phyloP scores from a whole-genome alignment of 2,888 invertebrate genomes.

The Flexamia atlantica region DNA sequence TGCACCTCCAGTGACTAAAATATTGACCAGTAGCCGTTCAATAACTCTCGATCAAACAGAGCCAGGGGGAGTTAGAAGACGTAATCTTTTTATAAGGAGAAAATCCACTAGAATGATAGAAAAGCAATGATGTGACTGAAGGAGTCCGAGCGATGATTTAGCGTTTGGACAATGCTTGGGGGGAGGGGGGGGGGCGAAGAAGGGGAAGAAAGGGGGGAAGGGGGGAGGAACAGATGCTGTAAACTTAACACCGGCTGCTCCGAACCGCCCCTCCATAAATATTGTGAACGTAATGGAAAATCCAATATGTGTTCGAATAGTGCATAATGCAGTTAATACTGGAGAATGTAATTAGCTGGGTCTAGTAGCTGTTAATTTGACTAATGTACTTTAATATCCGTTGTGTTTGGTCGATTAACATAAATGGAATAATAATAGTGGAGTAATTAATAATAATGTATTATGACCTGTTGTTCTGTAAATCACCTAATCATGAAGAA shows the following conservation, averaged over 20 bases:
- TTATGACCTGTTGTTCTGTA: too few relatives aligned
- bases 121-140: conserved; percentile 11
- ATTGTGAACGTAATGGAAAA: not conserved
- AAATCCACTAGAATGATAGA: conserved; percentile 33
- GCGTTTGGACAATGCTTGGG: not conserved
- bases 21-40: too few relatives aligned
- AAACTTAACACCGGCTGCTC: conserved; percentile 4
- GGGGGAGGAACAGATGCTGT: conserved; percentile 15
- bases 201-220: not conserved
- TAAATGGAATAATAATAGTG: not conserved
- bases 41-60: not conserved
- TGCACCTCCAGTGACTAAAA: too few relatives aligned
- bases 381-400: not conserved
- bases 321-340: conserved; percentile 2
- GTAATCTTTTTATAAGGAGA: conserved; percentile 38
- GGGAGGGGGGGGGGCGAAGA: not conserved
- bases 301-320: not conserved
- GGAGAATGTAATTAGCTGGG: not conserved
- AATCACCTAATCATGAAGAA: too few relatives aligned
- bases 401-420: not conserved
- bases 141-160: conserved; percentile 7
- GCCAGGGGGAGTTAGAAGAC: not conserved
- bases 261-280: not conserved
- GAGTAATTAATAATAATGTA: too few relatives aligned
- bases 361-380: not conserved